Base-by-base conservation (phyloP, 2,797 vertebrate genomes). In the Diglossa cyanea region DNA sequence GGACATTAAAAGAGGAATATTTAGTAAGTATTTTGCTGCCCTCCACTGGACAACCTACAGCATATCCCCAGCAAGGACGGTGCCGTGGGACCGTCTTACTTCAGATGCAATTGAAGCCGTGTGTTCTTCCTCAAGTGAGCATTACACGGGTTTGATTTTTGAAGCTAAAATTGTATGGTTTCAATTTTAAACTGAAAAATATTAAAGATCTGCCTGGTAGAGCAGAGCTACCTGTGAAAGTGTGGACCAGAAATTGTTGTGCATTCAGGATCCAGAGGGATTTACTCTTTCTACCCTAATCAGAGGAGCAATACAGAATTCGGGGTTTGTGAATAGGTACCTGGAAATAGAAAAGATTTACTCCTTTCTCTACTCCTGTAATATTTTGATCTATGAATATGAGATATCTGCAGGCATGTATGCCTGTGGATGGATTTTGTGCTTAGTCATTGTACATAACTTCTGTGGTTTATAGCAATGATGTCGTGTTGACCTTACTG, bases 21-120 rank as follows among this genome's bases (percentile, higher is more conserved):
- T 92, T 74, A 48, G 58, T 18, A 95, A 87, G 92, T 94, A 66
- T 93, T 97, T 94, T 97, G 92, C 95, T 97, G 97, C 85, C 96
- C 96, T 97, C 98, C 96, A 4, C 87, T 65, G 97, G 97, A 35
- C 19, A 14, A 24, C 16, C 3, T 16, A 48, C 48, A 87, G 78
- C 94, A 62, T 76, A 47, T 47, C 6, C 74, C 78, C 17, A 40
- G 68, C 16, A 15, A 62, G 6, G 4, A 3, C 19, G 3, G 14
- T 11, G 14, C 21, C 50, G 0, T 13, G 44, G 61, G 9, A 28
- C 2, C 3, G 11, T 30, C 19, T 17, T 33, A 11, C 33, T 72
- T 68, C 35, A 17, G 10, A 20, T 13, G 10, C 35, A 35, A 24
- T 23, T 17, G 31, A 81, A 63, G 30, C 17, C 4, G 1, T 25